These are phyloP conservation scores for Phrynocephalus vlangalii DNA, from an alignment of 2,797 vertebrate genomes.

Conservation along the genomic window DNA sequence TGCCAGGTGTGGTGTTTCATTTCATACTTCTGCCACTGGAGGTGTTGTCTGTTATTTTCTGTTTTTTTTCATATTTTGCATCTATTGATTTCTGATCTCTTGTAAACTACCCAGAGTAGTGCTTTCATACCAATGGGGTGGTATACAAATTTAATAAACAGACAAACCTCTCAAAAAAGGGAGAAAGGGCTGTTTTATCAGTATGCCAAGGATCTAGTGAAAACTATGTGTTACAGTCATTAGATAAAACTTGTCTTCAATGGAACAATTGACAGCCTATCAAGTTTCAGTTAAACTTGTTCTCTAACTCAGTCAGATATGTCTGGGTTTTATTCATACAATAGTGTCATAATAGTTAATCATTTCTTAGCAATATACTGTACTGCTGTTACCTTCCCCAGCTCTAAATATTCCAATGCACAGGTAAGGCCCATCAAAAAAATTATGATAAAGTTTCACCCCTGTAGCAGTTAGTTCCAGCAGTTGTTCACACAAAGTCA, in stretches of 20 bases:
- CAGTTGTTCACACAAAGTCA: too few species aligned
- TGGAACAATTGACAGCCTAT: neutral
- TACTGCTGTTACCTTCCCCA: neutral
- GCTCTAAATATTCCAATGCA: neutral
- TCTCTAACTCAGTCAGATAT: neutral
- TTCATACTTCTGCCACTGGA: too few species aligned
- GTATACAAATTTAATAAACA: too few species aligned
- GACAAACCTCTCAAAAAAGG: too few species aligned
- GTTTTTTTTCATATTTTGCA: too few species aligned
- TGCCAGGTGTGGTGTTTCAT: too few species aligned
- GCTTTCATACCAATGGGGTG: too few species aligned
- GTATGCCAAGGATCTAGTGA: too few species aligned
- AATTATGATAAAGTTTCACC: neutral
- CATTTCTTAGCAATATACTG: neutral
- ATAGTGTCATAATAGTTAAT: neutral
- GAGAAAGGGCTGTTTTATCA: neutral
- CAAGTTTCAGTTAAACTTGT: neutral
- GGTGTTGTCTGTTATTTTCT: too few species aligned
- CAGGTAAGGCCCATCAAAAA: neutral
- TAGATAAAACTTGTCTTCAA: neutral
- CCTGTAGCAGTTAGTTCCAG: neutral
- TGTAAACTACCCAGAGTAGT: too few species aligned
- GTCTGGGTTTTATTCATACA: neutral
- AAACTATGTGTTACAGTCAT: too few species aligned
- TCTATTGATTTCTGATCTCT: too few species aligned